Percentiles rank a stretch among this genome's conserved stretches.
Evolutionary conservation across 1,140 invertebrate species (phyloP).

Genomic region (Telenomus remus): DNA sequence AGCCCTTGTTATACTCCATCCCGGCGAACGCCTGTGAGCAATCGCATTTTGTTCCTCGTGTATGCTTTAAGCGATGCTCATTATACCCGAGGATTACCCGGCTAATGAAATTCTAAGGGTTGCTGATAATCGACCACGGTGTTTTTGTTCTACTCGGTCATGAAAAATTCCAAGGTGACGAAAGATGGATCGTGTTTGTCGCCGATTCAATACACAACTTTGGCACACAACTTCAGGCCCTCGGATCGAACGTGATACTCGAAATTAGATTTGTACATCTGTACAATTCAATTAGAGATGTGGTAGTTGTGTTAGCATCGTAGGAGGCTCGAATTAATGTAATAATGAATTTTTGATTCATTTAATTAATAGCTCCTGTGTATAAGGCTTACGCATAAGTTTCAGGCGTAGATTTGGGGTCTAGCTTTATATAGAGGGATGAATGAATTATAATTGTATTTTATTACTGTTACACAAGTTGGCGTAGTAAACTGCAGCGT

Average conservation of each 20-base stretch:
- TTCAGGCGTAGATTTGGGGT: background rate
- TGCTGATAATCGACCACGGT: slow-evolving; percentile 14
- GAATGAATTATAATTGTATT: slow-evolving; percentile 43
- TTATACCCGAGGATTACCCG: slow-evolving; percentile 33
- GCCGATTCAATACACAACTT: no score
- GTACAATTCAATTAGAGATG: no score
- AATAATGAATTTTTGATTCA: slow-evolving; percentile 11
- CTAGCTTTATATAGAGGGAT: slow-evolving; percentile 13
- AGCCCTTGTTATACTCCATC: slow-evolving; percentile 7
- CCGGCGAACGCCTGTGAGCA: slow-evolving; percentile 6
- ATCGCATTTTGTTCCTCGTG: slow-evolving; percentile 33
- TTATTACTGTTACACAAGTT: slow-evolving; percentile 34
- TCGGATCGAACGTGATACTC: no score
- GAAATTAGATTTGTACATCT: no score
- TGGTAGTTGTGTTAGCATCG: no score
- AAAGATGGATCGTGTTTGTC: no score
- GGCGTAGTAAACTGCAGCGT: slow-evolving; percentile 6
- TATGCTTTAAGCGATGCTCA: slow-evolving; percentile 43
- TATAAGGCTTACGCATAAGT: slow-evolving; percentile 15
- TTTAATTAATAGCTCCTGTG: slow-evolving; percentile 17
- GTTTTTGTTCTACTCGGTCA: no score
- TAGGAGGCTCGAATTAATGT: background rate
- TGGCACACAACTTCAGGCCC: no score
- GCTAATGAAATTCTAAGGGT: slow-evolving; percentile 42
- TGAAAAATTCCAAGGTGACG: no score